These are phyloP conservation scores for Cylas formicarius DNA, from an alignment of 1,140 invertebrate genomes.

Conservation along the genomic window DNA sequence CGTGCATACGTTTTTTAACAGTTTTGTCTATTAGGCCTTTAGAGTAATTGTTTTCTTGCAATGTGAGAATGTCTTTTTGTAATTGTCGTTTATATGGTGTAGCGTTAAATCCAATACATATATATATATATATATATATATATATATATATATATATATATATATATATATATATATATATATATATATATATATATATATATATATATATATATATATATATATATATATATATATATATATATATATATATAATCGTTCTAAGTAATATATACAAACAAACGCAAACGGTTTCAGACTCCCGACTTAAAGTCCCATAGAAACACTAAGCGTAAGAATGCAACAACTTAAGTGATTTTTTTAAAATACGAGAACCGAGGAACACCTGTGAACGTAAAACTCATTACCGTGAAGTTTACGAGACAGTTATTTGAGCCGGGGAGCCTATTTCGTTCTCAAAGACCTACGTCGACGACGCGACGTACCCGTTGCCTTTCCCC, in stretches of 20 bases:
- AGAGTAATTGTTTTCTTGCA: too few relatives aligned
- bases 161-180: slow-evolving; percentile 4
- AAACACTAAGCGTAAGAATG: slow-evolving; percentile 2
- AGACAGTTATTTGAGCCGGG: slow-evolving; percentile 23
- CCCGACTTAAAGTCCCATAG: background rate
- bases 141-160: slow-evolving; percentile 4
- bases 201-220: slow-evolving; percentile 5
- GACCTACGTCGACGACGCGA: slow-evolving; percentile 13
- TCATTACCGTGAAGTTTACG: slow-evolving; percentile 24
- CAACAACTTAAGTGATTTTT: slow-evolving; percentile 4
- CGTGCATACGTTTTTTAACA: too few relatives aligned
- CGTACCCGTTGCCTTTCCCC: slow-evolving; percentile 1
- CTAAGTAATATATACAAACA: background rate
- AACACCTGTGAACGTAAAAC: slow-evolving; percentile 27
- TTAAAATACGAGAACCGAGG: slow-evolving; percentile 20
- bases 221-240: slow-evolving; percentile 3
- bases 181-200: slow-evolving; percentile 7
- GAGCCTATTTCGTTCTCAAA: slow-evolving; percentile 17
- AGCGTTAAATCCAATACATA: too few relatives aligned
- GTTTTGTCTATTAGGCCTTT: too few relatives aligned
- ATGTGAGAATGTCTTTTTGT: too few relatives aligned
- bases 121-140: slow-evolving; percentile 1
- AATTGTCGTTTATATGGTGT: too few relatives aligned
- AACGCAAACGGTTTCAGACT: background rate
- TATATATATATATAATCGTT: background rate